Evolutionary conservation across 2,888 invertebrate species (phyloP), one percentile per base, ranked within the genome.

Genomic region (Auanema sp.): DNA sequence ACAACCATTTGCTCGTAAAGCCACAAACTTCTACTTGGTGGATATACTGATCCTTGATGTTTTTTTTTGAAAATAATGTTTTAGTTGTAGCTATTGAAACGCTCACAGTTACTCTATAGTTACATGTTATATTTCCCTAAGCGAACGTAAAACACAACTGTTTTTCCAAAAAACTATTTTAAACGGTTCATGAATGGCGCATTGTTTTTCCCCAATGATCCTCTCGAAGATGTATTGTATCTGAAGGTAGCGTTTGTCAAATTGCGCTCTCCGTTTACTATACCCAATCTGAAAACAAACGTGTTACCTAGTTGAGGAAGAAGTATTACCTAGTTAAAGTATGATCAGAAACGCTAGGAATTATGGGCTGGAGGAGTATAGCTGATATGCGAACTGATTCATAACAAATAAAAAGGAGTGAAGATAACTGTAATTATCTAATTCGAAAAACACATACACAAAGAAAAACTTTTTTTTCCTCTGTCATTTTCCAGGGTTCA

Each of bases 401-500:
- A 86, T 95, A 87, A 23, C 91, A 90, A 51, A 95, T 85, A 82
- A 91, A 90, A 62, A 96, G 87, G 56, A 93, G 89, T 16, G 89
- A 89, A 14, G 62, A 62, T 24, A 68, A 59, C 75, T 75, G 58
- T 56, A 68, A 62, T 16, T 18, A n/a, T 4, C 33, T 62, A 40
- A 47, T 40, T 18, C 16, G 11, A 12, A 33, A 11, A 10, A 24
- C 24, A 14, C 14, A 21, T n/a, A 43, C 10, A 51, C 5, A 66
- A 33, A 1, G n/a, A 79, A 90, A 88, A 1, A 88, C 86, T 0
- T 86, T 85, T 11, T 87, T 83, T 1, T 76, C 73, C 80, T 91
- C 91, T 59, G 87, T 89, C 65, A 96, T 87, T 73, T 90, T 89
- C 97, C 97, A 98, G 0, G 96, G 96, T 84, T 91, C 90, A 76